Evolutionary conservation across 2,113 vertebrate genomes (phyloP), one percentile per base, ranked within the genome.

Genomic region (Herpailurus yagouaroundi): DNA sequence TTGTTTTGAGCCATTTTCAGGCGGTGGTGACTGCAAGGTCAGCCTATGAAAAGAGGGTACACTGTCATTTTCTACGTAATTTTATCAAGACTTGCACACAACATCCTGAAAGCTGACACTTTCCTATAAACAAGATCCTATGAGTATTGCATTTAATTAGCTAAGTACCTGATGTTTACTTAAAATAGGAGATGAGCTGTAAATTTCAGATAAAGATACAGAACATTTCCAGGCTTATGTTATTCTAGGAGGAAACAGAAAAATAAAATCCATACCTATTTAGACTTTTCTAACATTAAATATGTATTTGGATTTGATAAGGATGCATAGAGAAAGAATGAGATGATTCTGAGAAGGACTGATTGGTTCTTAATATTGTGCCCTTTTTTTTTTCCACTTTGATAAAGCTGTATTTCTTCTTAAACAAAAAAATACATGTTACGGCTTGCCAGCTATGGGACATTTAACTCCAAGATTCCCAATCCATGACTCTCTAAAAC

Each of bases 21-120:
- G 89, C 2, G 2, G 74, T 89, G 97, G 96, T 97, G 94, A 93
- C 94, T 86, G 36, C 96, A 98, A 99, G 98, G 98, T 98, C 98
- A 99, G 92, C 96, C 82, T 93, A 95, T 48, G 48, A 97, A 96
- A 94, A 91, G 41, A 95, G 55, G 85, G 74, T 55, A 96, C 73
- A 57, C 33, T 73, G 74, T 66, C 95, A 80, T 81, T 97, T 96
- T 97, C 93, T 95, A 91, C 3, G 9, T 73, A 93, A 97, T 96
- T 96, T 98, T 98, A 97, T 90, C 45, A 36, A 97, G 97, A 96
- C 85, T 89, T 95, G 90, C 57, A 97, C 45, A 45, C 0, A 97
- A 97, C 69, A 97, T 96, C 90, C 93, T 64, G 97, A 79, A 92
- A 97, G 92, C 92, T 91, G 79, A 94, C 88, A 97, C 86, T 98